Percentiles rank a stretch among this genome's conserved stretches.
Conservation (phyloP, 2,888 invertebrate species). For the Pandemis cinnamomeana region DNA sequence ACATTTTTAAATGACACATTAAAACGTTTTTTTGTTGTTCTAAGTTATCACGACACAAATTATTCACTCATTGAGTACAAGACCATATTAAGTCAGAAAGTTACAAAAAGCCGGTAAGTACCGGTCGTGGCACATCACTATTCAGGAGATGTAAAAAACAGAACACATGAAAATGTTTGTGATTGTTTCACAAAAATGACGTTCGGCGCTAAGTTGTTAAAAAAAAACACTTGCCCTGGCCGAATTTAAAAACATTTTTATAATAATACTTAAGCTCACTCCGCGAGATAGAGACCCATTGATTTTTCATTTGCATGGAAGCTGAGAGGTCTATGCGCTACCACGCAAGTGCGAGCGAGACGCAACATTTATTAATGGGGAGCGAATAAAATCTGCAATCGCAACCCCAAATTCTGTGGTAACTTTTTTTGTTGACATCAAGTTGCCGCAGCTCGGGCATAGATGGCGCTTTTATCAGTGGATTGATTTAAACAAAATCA, state of each 20-base stretch:
- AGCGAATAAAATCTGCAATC: slow-evolving; percentile 41
- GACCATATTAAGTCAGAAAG: too few species aligned
- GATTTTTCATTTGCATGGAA: slow-evolving; percentile 53
- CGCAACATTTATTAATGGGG: slow-evolving; percentile 41
- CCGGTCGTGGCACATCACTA: too few species aligned
- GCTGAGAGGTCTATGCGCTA: slow-evolving; percentile 41
- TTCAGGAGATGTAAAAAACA: too few species aligned
- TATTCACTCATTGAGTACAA: too few species aligned
- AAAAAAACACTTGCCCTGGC: background rate
- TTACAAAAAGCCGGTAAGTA: too few species aligned
- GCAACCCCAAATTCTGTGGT: slow-evolving; percentile 39
- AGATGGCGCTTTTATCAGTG: slow-evolving; percentile 33
- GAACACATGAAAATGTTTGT: too few species aligned
- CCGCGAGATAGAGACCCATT: slow-evolving; percentile 44
- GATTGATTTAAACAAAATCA: background rate
- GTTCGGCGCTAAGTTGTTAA: background rate
- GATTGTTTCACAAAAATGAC: background rate
- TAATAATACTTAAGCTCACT: slow-evolving; percentile 16
- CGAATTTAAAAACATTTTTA: slow-evolving; percentile 11
- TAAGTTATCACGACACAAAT: too few species aligned
- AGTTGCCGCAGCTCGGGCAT: slow-evolving; percentile 11
- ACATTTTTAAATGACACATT: too few species aligned
- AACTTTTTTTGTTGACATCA: slow-evolving; percentile 37
- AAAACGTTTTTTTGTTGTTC: too few species aligned
- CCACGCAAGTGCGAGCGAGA: slow-evolving; percentile 42